phyloP scores from a whole-genome alignment of 2,888 invertebrate genomes.

The Gortyna flavago region DNA sequence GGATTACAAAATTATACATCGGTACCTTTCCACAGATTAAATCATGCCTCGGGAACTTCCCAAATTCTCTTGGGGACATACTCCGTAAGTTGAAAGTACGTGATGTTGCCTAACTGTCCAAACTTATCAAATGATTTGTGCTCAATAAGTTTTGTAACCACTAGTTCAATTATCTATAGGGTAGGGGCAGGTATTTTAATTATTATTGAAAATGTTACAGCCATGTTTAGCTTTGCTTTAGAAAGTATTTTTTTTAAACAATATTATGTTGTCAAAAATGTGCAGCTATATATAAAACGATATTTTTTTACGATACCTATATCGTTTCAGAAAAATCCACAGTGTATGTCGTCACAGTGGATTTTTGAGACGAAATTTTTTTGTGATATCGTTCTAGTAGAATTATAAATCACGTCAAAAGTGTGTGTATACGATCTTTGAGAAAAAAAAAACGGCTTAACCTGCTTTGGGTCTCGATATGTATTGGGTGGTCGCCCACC shows the following conservation, averaged over 20 bases:
- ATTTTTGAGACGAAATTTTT: not conserved
- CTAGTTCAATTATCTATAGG: not conserved
- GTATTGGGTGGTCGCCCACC: too few species aligned
- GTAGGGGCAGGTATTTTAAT: not conserved
- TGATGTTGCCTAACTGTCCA: slow-evolving; percentile 22
- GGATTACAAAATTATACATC: slow-evolving; percentile 10
- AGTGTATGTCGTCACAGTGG: not conserved
- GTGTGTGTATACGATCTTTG: too few species aligned
- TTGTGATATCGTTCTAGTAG: too few species aligned
- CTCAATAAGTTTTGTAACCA: slow-evolving; percentile 30
- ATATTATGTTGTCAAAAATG: not conserved
- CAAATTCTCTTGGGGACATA: slow-evolving; percentile 22
- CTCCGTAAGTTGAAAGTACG: slow-evolving; percentile 10
- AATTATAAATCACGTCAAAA: not conserved
- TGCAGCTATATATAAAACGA: too few species aligned
- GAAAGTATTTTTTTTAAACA: not conserved
- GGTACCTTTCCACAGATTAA: not conserved
- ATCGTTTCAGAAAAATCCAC: too few species aligned
- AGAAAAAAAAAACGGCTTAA: too few species aligned
- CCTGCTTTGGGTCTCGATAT: too few species aligned
- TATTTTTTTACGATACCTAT: not conserved
- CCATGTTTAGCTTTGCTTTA: not conserved
- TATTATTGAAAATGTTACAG: not conserved
- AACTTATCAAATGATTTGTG: slow-evolving; percentile 38
- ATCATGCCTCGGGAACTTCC: slow-evolving; percentile 17